Conservation (phyloP, 2,113 vertebrate species). For the Isichthys henryi region DNA sequence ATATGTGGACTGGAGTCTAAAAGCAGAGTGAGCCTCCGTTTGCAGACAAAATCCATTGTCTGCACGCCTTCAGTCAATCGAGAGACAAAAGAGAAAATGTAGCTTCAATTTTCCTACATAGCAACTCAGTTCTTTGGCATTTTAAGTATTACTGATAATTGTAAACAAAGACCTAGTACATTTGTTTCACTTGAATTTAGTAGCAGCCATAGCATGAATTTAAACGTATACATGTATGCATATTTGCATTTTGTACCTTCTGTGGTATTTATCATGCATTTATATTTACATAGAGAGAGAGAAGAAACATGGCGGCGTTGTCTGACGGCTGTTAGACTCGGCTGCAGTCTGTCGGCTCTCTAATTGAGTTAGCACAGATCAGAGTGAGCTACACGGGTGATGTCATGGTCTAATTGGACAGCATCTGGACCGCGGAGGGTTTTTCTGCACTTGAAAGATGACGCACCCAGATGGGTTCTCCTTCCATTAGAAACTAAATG, state of each 20-base stretch:
- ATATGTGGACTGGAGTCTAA: constrained; percentile 14
- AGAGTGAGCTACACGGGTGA: constrained; percentile 8
- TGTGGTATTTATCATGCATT: neutral
- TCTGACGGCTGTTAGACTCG: neutral
- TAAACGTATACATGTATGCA: neutral
- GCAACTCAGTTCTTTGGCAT: neutral
- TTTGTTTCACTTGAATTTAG: neutral
- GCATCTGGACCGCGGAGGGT: constrained; percentile 3
- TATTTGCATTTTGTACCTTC: neutral
- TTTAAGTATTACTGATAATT: neutral
- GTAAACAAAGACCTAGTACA: neutral
- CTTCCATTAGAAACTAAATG: neutral
- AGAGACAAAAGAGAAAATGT: neutral
- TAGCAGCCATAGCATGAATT: neutral
- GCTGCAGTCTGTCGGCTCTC: neutral
- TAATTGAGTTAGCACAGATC: constrained; percentile 19
- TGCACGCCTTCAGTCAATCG: neutral
- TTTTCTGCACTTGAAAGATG: constrained; percentile 8
- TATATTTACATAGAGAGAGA: neutral
- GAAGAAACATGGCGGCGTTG: neutral
- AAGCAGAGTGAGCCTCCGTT: neutral
- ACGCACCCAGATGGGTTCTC: constrained; percentile 5
- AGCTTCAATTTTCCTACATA: neutral
- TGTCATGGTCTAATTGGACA: constrained; percentile 11
- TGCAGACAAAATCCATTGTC: neutral